Evolutionary conservation across 2,113 vertebrate species (phyloP), one percentile per base, ranked within the genome.

Genomic region (Actinemys pallida): DNA sequence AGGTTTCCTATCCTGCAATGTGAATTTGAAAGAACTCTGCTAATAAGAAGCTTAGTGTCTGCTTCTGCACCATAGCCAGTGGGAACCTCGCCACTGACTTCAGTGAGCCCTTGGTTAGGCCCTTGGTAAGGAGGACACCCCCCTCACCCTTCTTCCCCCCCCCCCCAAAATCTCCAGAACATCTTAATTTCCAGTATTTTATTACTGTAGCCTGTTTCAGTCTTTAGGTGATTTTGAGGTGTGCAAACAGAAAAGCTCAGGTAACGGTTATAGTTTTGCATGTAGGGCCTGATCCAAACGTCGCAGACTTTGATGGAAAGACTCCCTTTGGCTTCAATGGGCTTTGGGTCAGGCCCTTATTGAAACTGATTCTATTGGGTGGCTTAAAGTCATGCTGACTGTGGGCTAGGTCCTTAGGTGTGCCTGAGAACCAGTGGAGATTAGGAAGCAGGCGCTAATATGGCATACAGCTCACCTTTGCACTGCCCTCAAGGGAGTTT

Each of bases 141-240:
- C 16, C 17, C 16, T 16, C 35, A 16, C 3, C 19, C 20, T 22
- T 22, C 16, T 17, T 6, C 53, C 53, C 53, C 8, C 20, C 12
- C 12, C 29, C 5, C 56, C 9, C 9, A 57, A 57, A 50, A 20
- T 52, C 50, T 24, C 56, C 10, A 59, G 27, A 59, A 59, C 27
- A 27, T 62, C 5, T 29, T 29, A 62, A 31, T 62, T 62, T 62
- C 57, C 57, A 62, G 57, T 29, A 62, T 62, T 62, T 62, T 62
- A 62, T 59, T 62, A 62, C 5, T 13, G 10, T 65, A 89, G 81
- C 93, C 56, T 94, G 79, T 90, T 95, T 97, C 83, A 96, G 90
- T 93, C 86, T 82, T 31, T 80, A 81, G 81, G 84, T 92, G 95
- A 96, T 96, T 97, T 96, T 96, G 96, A 87, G 92, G 93, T 69